A percentile compares a stretch with the other conserved stretches of the same genome.
Conservation (phyloP, 2,113 vertebrate genomes). For the Ptyas mucosa region DNA sequence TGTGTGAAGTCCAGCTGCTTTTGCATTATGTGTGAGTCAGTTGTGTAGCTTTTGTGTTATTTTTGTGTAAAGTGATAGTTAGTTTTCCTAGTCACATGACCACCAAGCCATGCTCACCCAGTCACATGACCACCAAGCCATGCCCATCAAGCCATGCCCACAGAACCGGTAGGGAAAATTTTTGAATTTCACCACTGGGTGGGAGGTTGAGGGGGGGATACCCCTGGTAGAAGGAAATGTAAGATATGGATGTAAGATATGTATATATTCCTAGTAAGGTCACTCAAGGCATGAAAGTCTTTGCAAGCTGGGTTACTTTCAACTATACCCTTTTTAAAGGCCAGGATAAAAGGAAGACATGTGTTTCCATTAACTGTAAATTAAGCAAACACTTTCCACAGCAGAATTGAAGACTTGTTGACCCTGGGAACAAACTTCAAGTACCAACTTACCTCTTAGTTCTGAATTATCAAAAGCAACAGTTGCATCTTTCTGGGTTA, state of each 20-base stretch:
- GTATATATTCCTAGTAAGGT: background rate
- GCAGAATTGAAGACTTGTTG: background rate
- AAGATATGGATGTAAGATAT: background rate
- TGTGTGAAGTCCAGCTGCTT: too few species aligned
- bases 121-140: too few species aligned
- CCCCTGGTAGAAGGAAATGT: background rate
- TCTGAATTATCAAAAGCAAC: background rate
- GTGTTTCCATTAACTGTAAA: background rate
- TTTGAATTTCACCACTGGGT: too few species aligned
- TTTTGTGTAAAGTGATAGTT: too few species aligned
- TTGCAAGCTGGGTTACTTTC: background rate
- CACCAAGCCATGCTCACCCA: too few species aligned
- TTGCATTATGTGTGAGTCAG: too few species aligned
- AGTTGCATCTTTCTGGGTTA: slow-evolving; percentile 6
- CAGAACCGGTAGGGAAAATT: too few species aligned
- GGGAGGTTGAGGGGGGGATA: background rate
- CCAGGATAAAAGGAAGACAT: background rate
- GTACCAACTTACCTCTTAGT: background rate
- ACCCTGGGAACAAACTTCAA: background rate
- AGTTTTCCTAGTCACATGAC: too few species aligned
- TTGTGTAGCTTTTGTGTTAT: too few species aligned
- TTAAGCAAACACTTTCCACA: background rate
- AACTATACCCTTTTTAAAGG: background rate
- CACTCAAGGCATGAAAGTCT: background rate
- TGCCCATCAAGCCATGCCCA: too few species aligned